Conservation (phyloP, 2,888 invertebrate species). For the Matsumyia berberina region DNA sequence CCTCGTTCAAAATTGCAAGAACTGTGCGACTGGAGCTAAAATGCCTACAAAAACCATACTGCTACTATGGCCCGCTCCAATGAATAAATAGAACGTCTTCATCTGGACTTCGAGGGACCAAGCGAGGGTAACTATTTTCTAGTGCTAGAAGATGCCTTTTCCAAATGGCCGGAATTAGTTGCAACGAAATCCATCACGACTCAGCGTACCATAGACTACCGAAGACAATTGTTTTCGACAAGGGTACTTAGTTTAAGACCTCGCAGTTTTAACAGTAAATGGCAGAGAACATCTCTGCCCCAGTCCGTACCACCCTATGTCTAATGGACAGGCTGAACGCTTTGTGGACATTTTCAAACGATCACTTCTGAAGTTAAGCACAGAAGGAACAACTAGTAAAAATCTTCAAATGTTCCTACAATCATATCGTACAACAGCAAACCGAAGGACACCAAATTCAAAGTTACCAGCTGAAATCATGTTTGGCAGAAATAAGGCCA, state of each 20-base stretch:
- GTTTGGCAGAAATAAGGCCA: no score
- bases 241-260: slow-evolving; percentile 60
- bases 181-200: slow-evolving; percentile 73
- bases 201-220: slow-evolving; percentile 66
- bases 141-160: slow-evolving; percentile 82
- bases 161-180: slow-evolving; percentile 83
- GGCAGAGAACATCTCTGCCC: slow-evolving; percentile 47
- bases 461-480: slow-evolving; percentile 74
- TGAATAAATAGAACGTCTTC: slow-evolving; percentile 81
- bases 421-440: slow-evolving; percentile 73
- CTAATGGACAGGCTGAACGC: slow-evolving; percentile 77
- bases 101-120: slow-evolving; percentile 83
- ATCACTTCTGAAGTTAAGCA: slow-evolving; percentile 64
- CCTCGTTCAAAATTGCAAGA: slow-evolving; percentile 75
- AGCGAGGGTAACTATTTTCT: slow-evolving; percentile 77
- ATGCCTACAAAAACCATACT: slow-evolving; percentile 78
- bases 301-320: slow-evolving; percentile 51
- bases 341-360: slow-evolving; percentile 76
- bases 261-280: no score
- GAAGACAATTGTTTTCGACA: slow-evolving; percentile 59
- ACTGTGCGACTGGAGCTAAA: slow-evolving; percentile 78
- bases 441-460: slow-evolving; percentile 60
- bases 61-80: slow-evolving; percentile 64
- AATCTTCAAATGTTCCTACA: slow-evolving; percentile 69
- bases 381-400: slow-evolving; percentile 43